Conservation (phyloP, 2,113 vertebrate genomes). For the Gila orcuttii region DNA sequence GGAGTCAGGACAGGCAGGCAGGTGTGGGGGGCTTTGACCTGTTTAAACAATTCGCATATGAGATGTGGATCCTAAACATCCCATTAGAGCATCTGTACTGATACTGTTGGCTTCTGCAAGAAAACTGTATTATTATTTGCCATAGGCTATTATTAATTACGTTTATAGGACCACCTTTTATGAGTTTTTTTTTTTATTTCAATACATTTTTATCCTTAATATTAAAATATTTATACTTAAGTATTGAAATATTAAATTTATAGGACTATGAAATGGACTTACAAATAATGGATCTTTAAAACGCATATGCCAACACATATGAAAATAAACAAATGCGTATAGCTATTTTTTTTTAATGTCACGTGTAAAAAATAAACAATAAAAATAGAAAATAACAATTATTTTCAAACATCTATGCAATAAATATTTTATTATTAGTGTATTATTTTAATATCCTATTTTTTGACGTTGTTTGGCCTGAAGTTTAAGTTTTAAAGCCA, state of each 20-base stretch:
- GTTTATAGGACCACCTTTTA: not conserved
- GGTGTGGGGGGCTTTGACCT: constrained; percentile 53
- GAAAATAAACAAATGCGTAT: not conserved
- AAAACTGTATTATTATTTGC: not conserved
- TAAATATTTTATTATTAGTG: not conserved
- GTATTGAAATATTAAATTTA: not conserved
- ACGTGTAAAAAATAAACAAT: too few species aligned
- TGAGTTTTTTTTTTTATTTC: not conserved
- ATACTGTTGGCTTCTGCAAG: not conserved
- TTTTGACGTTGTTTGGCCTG: not conserved
- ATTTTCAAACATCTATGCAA: not conserved
- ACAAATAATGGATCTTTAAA: not conserved
- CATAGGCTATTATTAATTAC: not conserved
- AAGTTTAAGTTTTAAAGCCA: not conserved
- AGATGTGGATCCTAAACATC: not conserved
- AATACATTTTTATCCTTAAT: not conserved
- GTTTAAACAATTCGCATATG: constrained; percentile 2
- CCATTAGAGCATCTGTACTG: not conserved
- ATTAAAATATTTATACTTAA: not conserved
- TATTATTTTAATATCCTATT: not conserved
- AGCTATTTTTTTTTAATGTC: too few species aligned
- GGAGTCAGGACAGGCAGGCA: constrained; percentile 57
- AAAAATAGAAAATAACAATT: not conserved
- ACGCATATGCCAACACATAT: not conserved
- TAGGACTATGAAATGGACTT: not conserved